Conservation (phyloP, 1,140 invertebrate species). For the Pachyrhynchus sulphureomaculatus region DNA sequence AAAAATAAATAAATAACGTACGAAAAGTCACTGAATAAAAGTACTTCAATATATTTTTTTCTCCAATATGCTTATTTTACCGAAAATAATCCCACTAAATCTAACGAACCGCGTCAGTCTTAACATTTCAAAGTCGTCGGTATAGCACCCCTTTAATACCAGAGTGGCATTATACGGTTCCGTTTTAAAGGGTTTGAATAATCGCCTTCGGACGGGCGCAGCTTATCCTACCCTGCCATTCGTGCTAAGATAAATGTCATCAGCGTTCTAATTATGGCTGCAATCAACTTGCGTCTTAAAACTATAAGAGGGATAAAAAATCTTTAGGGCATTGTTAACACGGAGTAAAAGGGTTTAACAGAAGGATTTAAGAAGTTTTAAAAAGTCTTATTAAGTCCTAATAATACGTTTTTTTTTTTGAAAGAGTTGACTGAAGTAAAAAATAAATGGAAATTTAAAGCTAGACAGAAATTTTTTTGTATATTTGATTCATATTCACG, state of each 20-base stretch:
- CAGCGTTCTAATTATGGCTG: conserved; percentile 40
- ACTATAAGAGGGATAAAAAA: conserved; percentile 26
- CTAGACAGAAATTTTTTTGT: too few relatives aligned
- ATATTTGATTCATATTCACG: too few relatives aligned
- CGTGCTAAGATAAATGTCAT: conserved; percentile 46
- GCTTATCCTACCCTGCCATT: conserved; percentile 39
- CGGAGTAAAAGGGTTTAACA: conserved; percentile 18
- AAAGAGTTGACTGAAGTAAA: too few relatives aligned
- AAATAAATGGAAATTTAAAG: too few relatives aligned
- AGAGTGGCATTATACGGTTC: conserved; percentile 39
- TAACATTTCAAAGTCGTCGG: conserved; percentile 18
- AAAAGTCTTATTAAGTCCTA: neutral
- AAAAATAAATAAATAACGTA: too few relatives aligned
- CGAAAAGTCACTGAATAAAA: too few relatives aligned
- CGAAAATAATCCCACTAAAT: conserved; percentile 11
- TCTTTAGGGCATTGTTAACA: conserved; percentile 27
- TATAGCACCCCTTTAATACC: conserved; percentile 41
- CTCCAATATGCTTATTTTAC: too few relatives aligned
- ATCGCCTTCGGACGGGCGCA: conserved; percentile 34
- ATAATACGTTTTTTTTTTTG: conserved; percentile 9
- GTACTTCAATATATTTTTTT: too few relatives aligned
- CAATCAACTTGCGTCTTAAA: conserved; percentile 33
- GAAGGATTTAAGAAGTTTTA: conserved; percentile 18
- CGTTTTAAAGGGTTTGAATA: conserved; percentile 45
- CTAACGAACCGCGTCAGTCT: conserved; percentile 24